These are phyloP conservation scores for Epistrophe eligans DNA, from an alignment of 2,888 invertebrate genomes.

Conservation along the genomic window DNA sequence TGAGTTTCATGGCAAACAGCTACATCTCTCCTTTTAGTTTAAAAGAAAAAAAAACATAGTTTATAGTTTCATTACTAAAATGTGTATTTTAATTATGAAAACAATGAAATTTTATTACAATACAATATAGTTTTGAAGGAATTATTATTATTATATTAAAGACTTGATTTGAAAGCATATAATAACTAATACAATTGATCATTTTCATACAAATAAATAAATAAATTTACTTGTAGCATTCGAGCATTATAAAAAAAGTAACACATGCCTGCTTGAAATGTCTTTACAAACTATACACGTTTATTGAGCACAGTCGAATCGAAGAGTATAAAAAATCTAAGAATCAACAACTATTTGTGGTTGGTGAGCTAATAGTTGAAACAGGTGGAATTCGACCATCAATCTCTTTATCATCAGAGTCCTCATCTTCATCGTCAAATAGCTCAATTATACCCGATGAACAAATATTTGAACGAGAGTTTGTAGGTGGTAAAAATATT, in stretches of 20 bases:
- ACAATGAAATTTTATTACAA: too few relatives aligned
- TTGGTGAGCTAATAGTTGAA: slow-evolving; percentile 15
- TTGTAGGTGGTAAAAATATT: slow-evolving; percentile 7
- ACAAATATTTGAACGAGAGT: slow-evolving; percentile 32
- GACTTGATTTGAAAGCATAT: too few relatives aligned
- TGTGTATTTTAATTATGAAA: too few relatives aligned
- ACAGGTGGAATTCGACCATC: slow-evolving; percentile 1
- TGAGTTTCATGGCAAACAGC: too few relatives aligned
- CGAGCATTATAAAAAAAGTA: slow-evolving; percentile 20
- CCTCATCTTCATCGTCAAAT: slow-evolving; percentile 20
- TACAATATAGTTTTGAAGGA: too few relatives aligned
- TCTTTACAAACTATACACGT: slow-evolving; percentile 57
- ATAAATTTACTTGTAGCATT: slow-evolving; percentile 30
- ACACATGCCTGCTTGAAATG: slow-evolving; percentile 57
- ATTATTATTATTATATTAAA: too few relatives aligned
- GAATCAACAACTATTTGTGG: slow-evolving; percentile 7
- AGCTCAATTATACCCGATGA: slow-evolving; percentile 25
- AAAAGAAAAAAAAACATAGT: too few relatives aligned
- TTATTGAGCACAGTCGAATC: slow-evolving; percentile 50
- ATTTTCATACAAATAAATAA: not conserved
- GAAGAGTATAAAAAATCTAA: slow-evolving; percentile 24
- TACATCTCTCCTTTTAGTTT: too few relatives aligned
- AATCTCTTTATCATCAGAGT: not conserved
- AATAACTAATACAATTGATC: not conserved
- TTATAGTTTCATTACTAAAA: too few relatives aligned